Evolutionary conservation across 2,888 invertebrate genomes (phyloP), one percentile per base, ranked within the genome.

Genomic region (Mystacides longicornis): DNA sequence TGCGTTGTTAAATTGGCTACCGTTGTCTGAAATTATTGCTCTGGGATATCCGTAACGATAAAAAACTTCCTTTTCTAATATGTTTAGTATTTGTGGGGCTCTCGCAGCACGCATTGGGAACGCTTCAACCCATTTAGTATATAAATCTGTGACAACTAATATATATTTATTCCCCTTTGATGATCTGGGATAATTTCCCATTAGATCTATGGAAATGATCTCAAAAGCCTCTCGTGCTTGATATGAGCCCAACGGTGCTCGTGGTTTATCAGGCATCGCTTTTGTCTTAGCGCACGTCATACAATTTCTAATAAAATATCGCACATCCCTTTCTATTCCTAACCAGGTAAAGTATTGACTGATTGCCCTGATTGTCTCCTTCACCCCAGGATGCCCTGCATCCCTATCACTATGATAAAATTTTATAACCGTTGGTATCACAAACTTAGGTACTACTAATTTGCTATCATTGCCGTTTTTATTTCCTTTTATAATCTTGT

Each of bases 81-180:
- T 11, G 3, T 7, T 7, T 9, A 47, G 7, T 9, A 47, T 5
- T 5, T 4, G 18, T 1, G 16, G 16, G 1, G 59, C 43, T 1
- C 54, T 51, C 7, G 59, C 46, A 5, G 20, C 19, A 11, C 49
- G 27, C 9, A 60, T 37, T 1, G 64, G 54, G 46, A 60, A 63
- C 0, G 63, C 64, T 45, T 64, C 64, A 1, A 58, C 55, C 63
- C 65, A 65, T 16, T 59, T 53, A 14, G 60, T 62, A 31, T 60
- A 64, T 1, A 63, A 11, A 23, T 64, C 63, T 1, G 62, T 64
- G 0, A 62, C 47, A 0, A 64, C 64, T 7, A 64, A 49, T 11
- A 64, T 45, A 48, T 46, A 59, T 5, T 50, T 42, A 42, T 60
- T 59, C 2, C 60, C 59, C n/a, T 9, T 19, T 3, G 31, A n/a